A percentile compares a stretch with the other conserved stretches of the same genome.
phyloP scores from a whole-genome alignment of 2,797 vertebrate species.

The Pyrocephalus nanus region DNA sequence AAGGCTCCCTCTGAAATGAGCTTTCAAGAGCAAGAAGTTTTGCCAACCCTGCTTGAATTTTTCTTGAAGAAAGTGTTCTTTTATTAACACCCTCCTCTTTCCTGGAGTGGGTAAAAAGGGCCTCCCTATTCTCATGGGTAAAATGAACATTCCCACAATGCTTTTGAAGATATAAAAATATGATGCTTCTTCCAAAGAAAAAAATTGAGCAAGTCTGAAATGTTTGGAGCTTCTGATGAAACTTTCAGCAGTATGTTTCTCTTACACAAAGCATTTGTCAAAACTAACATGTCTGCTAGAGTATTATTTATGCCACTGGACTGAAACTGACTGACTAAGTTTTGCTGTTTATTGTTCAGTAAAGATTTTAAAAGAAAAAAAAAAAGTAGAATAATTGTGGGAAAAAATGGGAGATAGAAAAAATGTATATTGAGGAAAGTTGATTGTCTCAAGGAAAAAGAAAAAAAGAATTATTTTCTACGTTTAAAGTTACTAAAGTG shows the following conservation, averaged over 20 bases:
- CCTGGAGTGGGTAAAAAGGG: conserved; percentile 53
- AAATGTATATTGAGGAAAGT: not conserved
- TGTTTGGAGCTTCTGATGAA: conserved; percentile 75
- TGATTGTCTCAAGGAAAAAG: not conserved
- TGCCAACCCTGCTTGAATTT: conserved; percentile 51
- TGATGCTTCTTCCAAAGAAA: conserved; percentile 67
- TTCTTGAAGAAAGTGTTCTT: conserved; percentile 50
- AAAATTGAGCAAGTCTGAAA: conserved; percentile 70
- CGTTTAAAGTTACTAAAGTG: conserved; percentile 60
- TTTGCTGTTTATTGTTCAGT: conserved; percentile 75
- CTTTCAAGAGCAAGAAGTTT: conserved; percentile 58
- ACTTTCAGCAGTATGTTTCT: conserved; percentile 70
- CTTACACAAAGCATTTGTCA: conserved; percentile 76
- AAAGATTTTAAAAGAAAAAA: conserved; percentile 24
- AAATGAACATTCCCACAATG: conserved; percentile 53
- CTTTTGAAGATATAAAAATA: conserved; percentile 59
- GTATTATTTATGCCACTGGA: conserved; percentile 73
- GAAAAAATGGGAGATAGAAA: conserved; percentile 24
- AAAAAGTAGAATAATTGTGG: conserved; percentile 47
- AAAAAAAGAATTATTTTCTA: conserved; percentile 15
- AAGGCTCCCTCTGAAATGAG: conserved; percentile 6
- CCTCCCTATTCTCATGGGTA: conserved; percentile 58
- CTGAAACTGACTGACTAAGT: conserved; percentile 77
- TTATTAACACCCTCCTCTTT: conserved; percentile 45
- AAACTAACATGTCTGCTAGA: conserved; percentile 70